Percentiles rank a stretch among this genome's conserved stretches.
phyloP scores from a whole-genome alignment of 2,797 vertebrate genomes.

The Apodemus agrarius region DNA sequence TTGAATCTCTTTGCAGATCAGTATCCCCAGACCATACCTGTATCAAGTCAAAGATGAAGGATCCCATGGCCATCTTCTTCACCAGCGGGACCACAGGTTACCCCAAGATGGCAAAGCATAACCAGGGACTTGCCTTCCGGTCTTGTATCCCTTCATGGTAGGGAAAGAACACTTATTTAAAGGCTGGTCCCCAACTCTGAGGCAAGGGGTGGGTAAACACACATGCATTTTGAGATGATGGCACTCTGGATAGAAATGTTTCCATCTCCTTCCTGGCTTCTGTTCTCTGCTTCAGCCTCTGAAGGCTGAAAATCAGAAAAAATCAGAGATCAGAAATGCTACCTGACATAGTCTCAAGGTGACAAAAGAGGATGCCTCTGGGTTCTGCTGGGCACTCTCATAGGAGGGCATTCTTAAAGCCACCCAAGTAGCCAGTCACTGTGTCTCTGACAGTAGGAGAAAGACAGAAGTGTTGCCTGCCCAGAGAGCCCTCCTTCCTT shows the following conservation, averaged over 20 bases:
- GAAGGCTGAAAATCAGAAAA: background rate
- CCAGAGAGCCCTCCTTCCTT: background rate
- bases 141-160: constrained; percentile 53
- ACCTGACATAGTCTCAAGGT: background rate
- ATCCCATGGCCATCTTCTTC: constrained; percentile 90
- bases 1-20: constrained; percentile 79
- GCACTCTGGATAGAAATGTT: background rate
- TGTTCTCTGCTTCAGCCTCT: background rate
- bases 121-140: constrained; percentile 81
- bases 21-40: constrained; percentile 87
- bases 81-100: constrained; percentile 91
- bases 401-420: background rate
- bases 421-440: background rate
- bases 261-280: background rate
- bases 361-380: background rate
- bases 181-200: background rate
- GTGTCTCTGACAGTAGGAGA: background rate
- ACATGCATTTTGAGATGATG: background rate
- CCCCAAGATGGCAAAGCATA: constrained; percentile 92
- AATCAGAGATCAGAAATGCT: background rate
- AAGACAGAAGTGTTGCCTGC: background rate
- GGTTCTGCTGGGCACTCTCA: background rate
- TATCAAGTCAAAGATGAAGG: constrained; percentile 87
- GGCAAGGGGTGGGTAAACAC: background rate
- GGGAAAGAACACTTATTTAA: background rate